These are phyloP conservation scores for Corbicula japonica DNA, from an alignment of 2,888 invertebrate species.

Conservation along the genomic window DNA sequence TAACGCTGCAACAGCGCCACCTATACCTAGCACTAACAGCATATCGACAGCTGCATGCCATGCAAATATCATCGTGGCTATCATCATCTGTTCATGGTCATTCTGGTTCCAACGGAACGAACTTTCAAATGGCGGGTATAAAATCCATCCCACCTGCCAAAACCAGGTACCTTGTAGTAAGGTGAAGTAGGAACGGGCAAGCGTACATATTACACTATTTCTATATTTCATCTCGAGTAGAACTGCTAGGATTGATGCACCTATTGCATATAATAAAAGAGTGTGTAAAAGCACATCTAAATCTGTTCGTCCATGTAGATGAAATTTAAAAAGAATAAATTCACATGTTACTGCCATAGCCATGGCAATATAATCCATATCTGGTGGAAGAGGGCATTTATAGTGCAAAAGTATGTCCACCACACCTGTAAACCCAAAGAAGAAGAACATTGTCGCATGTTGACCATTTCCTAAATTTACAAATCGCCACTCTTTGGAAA, in stretches of 20 bases:
- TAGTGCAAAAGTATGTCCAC: slow-evolving; percentile 86
- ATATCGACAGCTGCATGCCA: slow-evolving; percentile 83
- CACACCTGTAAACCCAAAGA: slow-evolving; percentile 87
- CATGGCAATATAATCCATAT: slow-evolving; percentile 86
- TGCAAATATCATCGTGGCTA: slow-evolving; percentile 86
- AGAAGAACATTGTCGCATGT: slow-evolving; percentile 88
- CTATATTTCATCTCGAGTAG: slow-evolving; percentile 86
- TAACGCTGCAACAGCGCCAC: slow-evolving; percentile 74
- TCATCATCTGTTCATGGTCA: slow-evolving; percentile 87
- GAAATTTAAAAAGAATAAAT: slow-evolving; percentile 87
- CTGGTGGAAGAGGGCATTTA: slow-evolving; percentile 84
- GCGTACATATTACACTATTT: slow-evolving; percentile 82
- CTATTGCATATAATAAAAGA: slow-evolving; percentile 86
- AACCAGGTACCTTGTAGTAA: slow-evolving; percentile 88
- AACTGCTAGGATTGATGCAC: slow-evolving; percentile 81
- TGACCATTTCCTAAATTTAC: slow-evolving; percentile 87
- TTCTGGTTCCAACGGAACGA: slow-evolving; percentile 84
- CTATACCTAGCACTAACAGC: slow-evolving; percentile 77
- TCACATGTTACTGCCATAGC: slow-evolving; percentile 87
- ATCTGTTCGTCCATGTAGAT: slow-evolving; percentile 87
- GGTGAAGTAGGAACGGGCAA: slow-evolving; percentile 86
- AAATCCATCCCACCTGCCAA: slow-evolving; percentile 87
- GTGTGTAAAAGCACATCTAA: slow-evolving; percentile 87
- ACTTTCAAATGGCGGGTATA: slow-evolving; percentile 86
- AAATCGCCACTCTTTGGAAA: slow-evolving; percentile 84